A percentile compares a stretch with the other conserved stretches of the same genome.
These are phyloP conservation scores for Carposina sasakii DNA, from an alignment of 1,140 invertebrate genomes.

Conservation along the genomic window DNA sequence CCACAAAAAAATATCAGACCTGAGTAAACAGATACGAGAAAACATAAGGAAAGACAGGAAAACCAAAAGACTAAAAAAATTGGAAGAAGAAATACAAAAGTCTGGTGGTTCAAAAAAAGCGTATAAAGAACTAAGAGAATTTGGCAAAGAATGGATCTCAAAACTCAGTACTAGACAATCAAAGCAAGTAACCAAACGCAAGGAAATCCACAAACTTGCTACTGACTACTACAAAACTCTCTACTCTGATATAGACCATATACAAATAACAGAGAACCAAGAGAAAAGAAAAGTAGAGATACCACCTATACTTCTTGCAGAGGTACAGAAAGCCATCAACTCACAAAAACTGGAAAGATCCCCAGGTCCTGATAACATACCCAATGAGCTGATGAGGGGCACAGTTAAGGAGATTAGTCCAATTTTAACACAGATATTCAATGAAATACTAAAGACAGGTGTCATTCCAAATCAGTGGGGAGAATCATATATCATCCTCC, in stretches of 20 bases:
- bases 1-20: neutral
- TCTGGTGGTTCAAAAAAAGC: neutral
- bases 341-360: conserved; percentile 8
- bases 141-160: conserved; percentile 3
- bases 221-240: neutral
- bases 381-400: conserved; percentile 3
- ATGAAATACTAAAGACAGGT: neutral
- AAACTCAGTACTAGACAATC: conserved; percentile 1
- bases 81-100: neutral
- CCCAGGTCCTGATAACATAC: conserved; percentile 4
- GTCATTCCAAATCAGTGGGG: neutral
- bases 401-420: neutral
- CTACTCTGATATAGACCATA: neutral
- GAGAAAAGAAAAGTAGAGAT: neutral
- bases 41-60: neutral
- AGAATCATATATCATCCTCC: conserved; percentile 4
- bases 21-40: conserved; percentile 2
- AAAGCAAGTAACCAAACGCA: neutral
- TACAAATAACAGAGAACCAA: no score
- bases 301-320: neutral
- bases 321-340: neutral
- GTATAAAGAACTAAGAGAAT: neutral
- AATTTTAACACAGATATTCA: neutral
- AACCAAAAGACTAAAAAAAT: neutral
- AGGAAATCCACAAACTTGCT: neutral